Evolutionary conservation across 2,888 invertebrate genomes (phyloP).

Genomic region (Gisinianus flammeolus): DNA sequence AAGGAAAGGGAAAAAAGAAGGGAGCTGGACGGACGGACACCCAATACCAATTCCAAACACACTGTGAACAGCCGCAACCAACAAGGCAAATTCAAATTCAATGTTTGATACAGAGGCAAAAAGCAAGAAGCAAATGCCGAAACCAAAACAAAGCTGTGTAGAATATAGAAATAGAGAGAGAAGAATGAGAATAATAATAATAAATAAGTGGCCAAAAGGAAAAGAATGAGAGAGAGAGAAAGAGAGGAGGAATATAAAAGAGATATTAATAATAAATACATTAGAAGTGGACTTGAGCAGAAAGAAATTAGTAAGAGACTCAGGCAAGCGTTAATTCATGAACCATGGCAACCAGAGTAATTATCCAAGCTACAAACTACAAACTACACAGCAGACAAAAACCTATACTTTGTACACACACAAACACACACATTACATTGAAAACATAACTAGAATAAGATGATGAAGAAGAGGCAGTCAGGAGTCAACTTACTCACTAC

Average conservation of each 20-base stretch:
- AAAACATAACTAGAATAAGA: background rate
- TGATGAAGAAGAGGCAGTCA: background rate
- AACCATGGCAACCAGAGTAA: slow-evolving; percentile 24
- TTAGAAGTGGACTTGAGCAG: slow-evolving; percentile 10
- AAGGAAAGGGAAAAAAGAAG: background rate
- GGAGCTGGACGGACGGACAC: slow-evolving; percentile 5
- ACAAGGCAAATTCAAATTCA: too few species aligned
- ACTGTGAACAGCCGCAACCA: too few species aligned
- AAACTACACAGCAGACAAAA: slow-evolving; percentile 3
- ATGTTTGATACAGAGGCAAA: background rate
- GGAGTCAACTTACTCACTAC: background rate
- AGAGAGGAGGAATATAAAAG: too few species aligned
- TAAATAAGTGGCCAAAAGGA: slow-evolving; percentile 5
- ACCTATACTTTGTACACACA: background rate
- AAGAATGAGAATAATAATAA: slow-evolving; percentile 7
- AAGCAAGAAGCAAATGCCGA: background rate
- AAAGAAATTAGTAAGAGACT: slow-evolving; percentile 13
- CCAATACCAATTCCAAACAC: background rate
- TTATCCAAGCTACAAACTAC: slow-evolving; percentile 7
- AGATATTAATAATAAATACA: slow-evolving; percentile 16
- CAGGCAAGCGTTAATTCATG: slow-evolving; percentile 29
- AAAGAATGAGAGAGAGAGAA: background rate
- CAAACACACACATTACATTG: background rate
- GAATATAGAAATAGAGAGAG: too few species aligned
- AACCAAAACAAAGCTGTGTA: background rate